Evolutionary conservation across 2,888 invertebrate genomes (phyloP), one percentile per base, ranked within the genome.

Genomic region (Chrysomela aeneicollis): DNA sequence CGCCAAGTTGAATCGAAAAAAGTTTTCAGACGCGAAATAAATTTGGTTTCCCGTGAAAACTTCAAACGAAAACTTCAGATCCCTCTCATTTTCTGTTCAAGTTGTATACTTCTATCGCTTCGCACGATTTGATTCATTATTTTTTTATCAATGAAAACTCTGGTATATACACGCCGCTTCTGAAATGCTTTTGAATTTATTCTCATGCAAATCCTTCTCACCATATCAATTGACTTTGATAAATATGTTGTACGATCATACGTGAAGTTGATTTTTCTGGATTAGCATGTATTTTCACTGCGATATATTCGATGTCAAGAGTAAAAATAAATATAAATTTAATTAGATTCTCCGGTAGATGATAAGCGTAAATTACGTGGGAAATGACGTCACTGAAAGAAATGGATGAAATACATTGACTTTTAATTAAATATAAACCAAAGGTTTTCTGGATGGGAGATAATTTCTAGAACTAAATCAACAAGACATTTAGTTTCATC

Each of bases 11-110:
- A 46, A 57, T 42, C 12, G 47, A 30, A 22, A n/a, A 22, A 57
- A 26, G 22, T 57, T 42, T 46, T 46, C 21, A 46, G 22, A 57
- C 3, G 57, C 30, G 3, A 57, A 57, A 57, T 54, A 42, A 57
- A 42, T 57, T 37, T 46, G 57, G 9, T 21, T 15, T 17, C 17
- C 57, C 26, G 8, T 18, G 46, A 57, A 46, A 18, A 15, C 42
- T 55, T 26, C 30, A 9, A 32, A 42, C 42, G 17, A 37, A 57
- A 57, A 22, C 46, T 57, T 57, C 21, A 26, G 26, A 57, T 46
- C 57, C 17, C 17, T 47, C 57, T 18, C 21, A 57, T 12, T 57
- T 46, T 26, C 26, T 5, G 12, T 21, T 46, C 26, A 22, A 26
- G 26, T 57, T 22, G 22, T 15, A 1, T 15, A 37, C 37, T 57